These are phyloP conservation scores for Ophiodon elongatus DNA, from an alignment of 2,113 vertebrate genomes.

Conservation along the genomic window DNA sequence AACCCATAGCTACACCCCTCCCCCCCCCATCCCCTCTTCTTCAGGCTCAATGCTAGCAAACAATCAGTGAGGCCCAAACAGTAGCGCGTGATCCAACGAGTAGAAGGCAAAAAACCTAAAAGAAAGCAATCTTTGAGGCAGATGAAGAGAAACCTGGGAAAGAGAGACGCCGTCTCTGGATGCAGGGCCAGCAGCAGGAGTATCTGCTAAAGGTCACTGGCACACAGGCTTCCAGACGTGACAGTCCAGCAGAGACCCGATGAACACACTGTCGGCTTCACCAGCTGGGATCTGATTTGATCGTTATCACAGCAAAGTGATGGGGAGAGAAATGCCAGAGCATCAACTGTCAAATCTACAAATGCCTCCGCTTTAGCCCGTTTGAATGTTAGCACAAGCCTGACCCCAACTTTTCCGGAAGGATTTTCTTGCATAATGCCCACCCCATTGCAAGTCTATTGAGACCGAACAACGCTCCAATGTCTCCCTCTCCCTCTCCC, in stretches of 20 bases:
- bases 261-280: background rate
- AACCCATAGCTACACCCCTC: too few species aligned
- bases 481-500: constrained; percentile 46
- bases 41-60: too few species aligned
- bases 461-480: constrained; percentile 36
- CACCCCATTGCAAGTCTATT: constrained; percentile 30
- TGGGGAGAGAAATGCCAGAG: background rate
- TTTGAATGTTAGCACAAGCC: background rate
- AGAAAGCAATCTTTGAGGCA: too few species aligned
- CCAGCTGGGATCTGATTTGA: background rate
- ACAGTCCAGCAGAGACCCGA: background rate
- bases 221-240: constrained; percentile 19
- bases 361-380: background rate
- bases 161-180: background rate
- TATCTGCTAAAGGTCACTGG: constrained; percentile 13
- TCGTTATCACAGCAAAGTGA: background rate
- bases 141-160: background rate
- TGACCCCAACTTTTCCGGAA: constrained; percentile 26
- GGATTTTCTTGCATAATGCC: constrained; percentile 29
- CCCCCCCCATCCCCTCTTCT: too few species aligned
- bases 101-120: too few species aligned
- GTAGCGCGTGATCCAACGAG: too few species aligned
- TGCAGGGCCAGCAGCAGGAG: background rate
- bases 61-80: too few species aligned
- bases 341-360: background rate